Evolutionary conservation across 2,797 vertebrate genomes (phyloP), one percentile per base, ranked within the genome.

Genomic region (Betta splendens): DNA sequence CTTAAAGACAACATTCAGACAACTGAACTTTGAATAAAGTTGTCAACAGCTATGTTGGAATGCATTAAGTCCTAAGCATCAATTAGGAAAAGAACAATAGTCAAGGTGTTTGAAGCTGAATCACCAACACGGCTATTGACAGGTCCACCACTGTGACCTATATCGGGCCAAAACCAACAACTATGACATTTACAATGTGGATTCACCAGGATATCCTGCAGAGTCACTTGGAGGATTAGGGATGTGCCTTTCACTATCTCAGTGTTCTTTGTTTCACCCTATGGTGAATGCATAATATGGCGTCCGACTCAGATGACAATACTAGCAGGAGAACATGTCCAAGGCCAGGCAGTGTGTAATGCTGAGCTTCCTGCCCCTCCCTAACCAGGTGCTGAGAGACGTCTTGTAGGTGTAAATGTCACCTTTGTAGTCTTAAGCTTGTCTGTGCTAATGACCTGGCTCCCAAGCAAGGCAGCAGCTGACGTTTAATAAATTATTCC

Each of bases 301-400:
- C 16, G 33, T 12, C 26, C 2, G 5, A 16, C 29, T 59, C 26
- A 54, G 20, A 81, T 60, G 71, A 71, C 52, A 62, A 7, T 39
- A 47, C 3, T 18, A 39, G 55, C 32, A 28, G 57, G 67, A n/a
- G 75, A 72, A 42, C 21, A 8, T 13, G 26, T 57, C 80, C 75
- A 75, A 29, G n/a, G 10, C 49, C 32, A 68, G 22, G 33, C 20
- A 12, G 23, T 8, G 26, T 71, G 59, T 58, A 54, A 64, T 78
- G 71, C 59, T 59, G 32, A 23, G 51, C 65, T 83, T 87, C 81
- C 79, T 79, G 64, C 71, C 47, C 56, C 72, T 70, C 68, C 70
- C 66, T 69, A 51, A 38, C 37, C 69, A 84, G 82, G 72, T 83
- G 85, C 69, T 83, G 86, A 88, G 54, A 69, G 81, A 86, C 52